phyloP scores from a whole-genome alignment of 1,140 invertebrate genomes.

The Aphidius ervi region DNA sequence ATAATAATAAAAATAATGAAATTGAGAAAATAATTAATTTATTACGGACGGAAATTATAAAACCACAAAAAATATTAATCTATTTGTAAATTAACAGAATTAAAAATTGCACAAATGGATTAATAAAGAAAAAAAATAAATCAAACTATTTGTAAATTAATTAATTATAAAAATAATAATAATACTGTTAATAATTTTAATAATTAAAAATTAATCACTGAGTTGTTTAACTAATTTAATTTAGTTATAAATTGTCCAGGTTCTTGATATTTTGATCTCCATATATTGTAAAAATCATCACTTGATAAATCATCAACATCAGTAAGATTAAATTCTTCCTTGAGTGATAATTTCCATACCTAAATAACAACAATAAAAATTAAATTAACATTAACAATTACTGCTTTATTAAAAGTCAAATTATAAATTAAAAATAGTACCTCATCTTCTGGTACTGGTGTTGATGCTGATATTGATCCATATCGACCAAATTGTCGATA shows the following conservation, averaged over 20 bases:
- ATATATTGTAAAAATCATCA: conserved; percentile 48
- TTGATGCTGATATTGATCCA: conserved; percentile 42
- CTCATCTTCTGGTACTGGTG: conserved; percentile 39
- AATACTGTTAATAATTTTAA: too few relatives aligned
- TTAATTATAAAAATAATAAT: too few relatives aligned
- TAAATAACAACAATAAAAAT: conserved; percentile 21
- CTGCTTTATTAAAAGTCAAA: conserved; percentile 11
- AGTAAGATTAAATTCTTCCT: conserved; percentile 47
- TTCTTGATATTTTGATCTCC: conserved; percentile 44
- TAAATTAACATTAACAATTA: conserved; percentile 10
- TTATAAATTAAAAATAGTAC: conserved; percentile 20
- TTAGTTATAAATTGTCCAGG: conserved; percentile 39
- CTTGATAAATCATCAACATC: conserved; percentile 41
- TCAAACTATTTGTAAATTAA: too few relatives aligned
- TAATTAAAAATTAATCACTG: too few relatives aligned
- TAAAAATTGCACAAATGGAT: too few relatives aligned
- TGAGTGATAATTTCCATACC: conserved; percentile 49
- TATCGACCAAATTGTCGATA: conserved; percentile 34
- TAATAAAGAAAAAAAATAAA: too few relatives aligned
- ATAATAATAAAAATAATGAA: too few relatives aligned
- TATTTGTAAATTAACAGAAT: too few relatives aligned
- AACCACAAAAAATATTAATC: too few relatives aligned
- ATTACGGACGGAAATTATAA: too few relatives aligned
- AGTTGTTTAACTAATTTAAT: too few relatives aligned
- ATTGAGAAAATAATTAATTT: too few relatives aligned